Conservation (phyloP, 30 jellyfish, hydroid and myxozoan species). For the Aurelia sp. region DNA sequence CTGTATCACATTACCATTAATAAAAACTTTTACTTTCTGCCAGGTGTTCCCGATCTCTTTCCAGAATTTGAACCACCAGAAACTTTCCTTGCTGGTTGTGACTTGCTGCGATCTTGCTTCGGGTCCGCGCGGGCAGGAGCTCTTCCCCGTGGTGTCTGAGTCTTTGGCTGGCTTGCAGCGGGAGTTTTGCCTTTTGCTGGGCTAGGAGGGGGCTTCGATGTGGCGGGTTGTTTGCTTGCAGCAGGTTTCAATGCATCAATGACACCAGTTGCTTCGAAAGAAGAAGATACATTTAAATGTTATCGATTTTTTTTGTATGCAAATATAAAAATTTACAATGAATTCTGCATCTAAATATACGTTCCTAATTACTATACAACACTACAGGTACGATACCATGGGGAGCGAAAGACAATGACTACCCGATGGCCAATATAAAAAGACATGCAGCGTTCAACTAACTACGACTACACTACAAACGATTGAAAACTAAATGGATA, state of each 20-base stretch:
- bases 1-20: too few species aligned
- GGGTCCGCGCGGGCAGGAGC: conserved; percentile 44
- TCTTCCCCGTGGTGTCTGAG: conserved; percentile 66
- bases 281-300: neutral
- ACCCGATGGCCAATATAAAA: too few species aligned
- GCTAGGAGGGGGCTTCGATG: conserved; percentile 1
- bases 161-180: neutral
- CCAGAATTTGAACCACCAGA: conserved; percentile 25
- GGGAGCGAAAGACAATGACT: too few species aligned
- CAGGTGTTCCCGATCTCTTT: conserved; percentile 54
- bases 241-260: conserved; percentile 17
- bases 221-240: conserved; percentile 9
- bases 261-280: conserved; percentile 16
- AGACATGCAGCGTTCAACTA: too few species aligned
- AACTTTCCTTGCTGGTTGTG: conserved; percentile 48
- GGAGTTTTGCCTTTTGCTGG: neutral
- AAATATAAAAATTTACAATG: too few species aligned
- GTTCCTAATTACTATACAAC: too few species aligned
- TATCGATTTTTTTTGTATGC: too few species aligned
- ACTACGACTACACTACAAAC: too few species aligned
- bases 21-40: conserved; percentile 16
- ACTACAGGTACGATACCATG: too few species aligned
- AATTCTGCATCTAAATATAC: too few species aligned
- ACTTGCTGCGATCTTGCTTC: conserved; percentile 57
- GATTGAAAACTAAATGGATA: too few species aligned